These are phyloP conservation scores for Rambutsinella grinnellia DNA, from an alignment of 2,888 invertebrate species.

Conservation along the genomic window DNA sequence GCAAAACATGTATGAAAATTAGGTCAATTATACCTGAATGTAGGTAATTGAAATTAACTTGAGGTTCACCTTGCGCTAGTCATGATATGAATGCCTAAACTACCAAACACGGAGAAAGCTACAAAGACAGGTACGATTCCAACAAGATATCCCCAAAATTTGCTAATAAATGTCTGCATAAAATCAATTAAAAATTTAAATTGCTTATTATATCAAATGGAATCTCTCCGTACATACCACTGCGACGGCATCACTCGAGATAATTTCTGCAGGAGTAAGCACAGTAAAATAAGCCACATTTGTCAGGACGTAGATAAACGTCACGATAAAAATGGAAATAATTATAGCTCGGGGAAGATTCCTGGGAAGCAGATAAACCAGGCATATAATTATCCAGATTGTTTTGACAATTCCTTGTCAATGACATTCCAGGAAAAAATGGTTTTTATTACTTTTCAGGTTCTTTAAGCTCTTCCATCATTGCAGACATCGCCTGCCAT, in stretches of 20 bases:
- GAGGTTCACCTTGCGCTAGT: slow-evolving; percentile 58
- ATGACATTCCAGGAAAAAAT: background rate
- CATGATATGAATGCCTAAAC: slow-evolving; percentile 76
- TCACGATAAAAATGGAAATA: slow-evolving; percentile 92
- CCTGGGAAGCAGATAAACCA: slow-evolving; percentile 72
- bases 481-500: slow-evolving; percentile 92
- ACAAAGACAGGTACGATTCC: slow-evolving; percentile 88
- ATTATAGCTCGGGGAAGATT: slow-evolving; percentile 93
- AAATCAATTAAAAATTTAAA: slow-evolving; percentile 5
- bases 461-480: slow-evolving; percentile 95
- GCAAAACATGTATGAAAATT: background rate
- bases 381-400: background rate
- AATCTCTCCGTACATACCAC: too few relatives aligned
- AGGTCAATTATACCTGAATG: too few relatives aligned
- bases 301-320: slow-evolving; percentile 87
- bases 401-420: background rate
- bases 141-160: slow-evolving; percentile 78
- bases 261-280: slow-evolving; percentile 84
- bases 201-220: background rate
- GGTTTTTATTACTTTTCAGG: slow-evolving; percentile 72
- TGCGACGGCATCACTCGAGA: slow-evolving; percentile 87
- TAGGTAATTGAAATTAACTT: background rate
- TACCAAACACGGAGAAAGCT: slow-evolving; percentile 86
- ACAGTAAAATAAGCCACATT: slow-evolving; percentile 94
- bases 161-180: slow-evolving; percentile 79